These are phyloP conservation scores for Drosophila nigricruria DNA, from an alignment of 2,888 invertebrate genomes.

Conservation along the genomic window DNA sequence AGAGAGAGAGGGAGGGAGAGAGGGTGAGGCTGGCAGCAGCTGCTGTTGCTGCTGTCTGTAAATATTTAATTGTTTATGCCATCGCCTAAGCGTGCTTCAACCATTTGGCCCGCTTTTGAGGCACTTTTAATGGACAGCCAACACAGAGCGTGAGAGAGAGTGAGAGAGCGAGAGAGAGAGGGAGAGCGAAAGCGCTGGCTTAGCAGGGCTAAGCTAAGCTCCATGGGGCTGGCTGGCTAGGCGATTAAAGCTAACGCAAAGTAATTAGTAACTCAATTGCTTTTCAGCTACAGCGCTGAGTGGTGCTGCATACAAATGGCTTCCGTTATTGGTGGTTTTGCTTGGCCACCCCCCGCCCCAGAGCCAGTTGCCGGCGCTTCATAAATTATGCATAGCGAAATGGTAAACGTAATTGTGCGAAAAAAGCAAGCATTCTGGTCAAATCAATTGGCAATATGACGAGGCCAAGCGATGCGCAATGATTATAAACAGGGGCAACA, in stretches of 20 bases:
- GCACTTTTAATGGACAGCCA: conserved; percentile 73
- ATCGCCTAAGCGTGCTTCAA: conserved; percentile 50
- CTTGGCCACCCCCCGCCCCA: too few species aligned
- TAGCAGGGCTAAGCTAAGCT: conserved; percentile 4
- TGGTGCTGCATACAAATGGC: conserved; percentile 72
- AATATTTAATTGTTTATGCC: conserved; percentile 80
- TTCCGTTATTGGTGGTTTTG: conserved; percentile 67
- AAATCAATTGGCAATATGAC: conserved; percentile 62
- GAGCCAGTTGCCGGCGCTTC: conserved; percentile 19
- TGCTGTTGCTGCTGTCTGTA: conserved; percentile 50
- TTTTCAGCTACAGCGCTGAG: conserved; percentile 55
- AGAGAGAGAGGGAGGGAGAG: conserved; percentile 1
- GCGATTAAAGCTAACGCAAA: conserved; percentile 74
- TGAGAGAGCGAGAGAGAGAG: background rate
- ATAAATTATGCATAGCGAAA: conserved; percentile 68
- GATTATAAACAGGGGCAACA: conserved; percentile 23
- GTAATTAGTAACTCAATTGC: conserved; percentile 81
- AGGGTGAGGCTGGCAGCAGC: conserved; percentile 13
- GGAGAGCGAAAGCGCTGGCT: background rate
- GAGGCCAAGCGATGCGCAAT: conserved; percentile 29
- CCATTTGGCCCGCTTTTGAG: conserved; percentile 44
- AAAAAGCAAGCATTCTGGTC: conserved; percentile 37
- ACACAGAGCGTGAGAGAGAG: background rate
- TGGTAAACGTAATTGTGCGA: conserved; percentile 35
- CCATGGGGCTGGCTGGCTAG: background rate